phyloP scores from a whole-genome alignment of 2,797 vertebrate genomes.

The Phrynocephalus guinanensis region DNA sequence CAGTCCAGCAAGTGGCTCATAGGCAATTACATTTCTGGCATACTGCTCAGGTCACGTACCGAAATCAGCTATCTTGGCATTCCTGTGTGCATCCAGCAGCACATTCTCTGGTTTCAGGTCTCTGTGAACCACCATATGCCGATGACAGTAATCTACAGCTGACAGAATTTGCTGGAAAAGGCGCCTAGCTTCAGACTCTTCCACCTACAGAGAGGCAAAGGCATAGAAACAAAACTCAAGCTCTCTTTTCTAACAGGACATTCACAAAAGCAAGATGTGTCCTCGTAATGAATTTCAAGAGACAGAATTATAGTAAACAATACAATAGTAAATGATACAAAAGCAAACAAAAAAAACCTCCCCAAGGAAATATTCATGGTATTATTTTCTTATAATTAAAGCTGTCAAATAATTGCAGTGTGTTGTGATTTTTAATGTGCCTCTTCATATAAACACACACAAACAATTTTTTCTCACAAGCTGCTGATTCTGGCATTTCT shows the following conservation, averaged over 20 bases:
- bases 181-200: constrained; percentile 91
- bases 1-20: constrained; percentile 51
- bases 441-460: not conserved
- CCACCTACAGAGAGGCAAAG: constrained; percentile 82
- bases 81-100: constrained; percentile 94
- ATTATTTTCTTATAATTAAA: constrained; percentile 9
- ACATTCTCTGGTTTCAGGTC: constrained; percentile 99
- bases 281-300: constrained; percentile 47
- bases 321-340: not conserved
- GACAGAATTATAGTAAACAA: constrained; percentile 21
- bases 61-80: constrained; percentile 98
- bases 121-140: constrained; percentile 98
- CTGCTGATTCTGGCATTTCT: not conserved
- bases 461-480: not conserved
- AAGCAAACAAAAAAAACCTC: constrained; percentile 18
- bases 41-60: constrained; percentile 81
- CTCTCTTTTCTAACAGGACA: not conserved
- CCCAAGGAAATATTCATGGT: not conserved
- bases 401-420: not conserved
- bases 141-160: constrained; percentile 97
- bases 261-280: constrained; percentile 32
- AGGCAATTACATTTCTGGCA: constrained; percentile 57
- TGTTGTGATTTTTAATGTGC: not conserved
- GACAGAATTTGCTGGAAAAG: constrained; percentile 99
- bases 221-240: constrained; percentile 34